Base-by-base conservation (phyloP, 2,113 vertebrate genomes). In the Rhinolophus sinicus region DNA sequence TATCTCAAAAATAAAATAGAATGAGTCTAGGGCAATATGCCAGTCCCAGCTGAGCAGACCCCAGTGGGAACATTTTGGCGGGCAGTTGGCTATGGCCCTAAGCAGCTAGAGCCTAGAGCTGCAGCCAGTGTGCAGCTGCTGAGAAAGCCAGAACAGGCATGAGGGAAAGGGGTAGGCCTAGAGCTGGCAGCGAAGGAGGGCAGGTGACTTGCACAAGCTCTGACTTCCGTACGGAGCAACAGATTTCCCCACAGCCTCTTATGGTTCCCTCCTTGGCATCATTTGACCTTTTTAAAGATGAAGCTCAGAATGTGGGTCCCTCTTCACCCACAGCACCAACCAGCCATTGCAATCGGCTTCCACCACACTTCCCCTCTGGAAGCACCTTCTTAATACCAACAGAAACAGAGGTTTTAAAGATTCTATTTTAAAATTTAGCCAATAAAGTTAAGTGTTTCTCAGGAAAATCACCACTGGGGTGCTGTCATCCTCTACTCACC, bases 361-460 rank as follows among this genome's bases (percentile, higher is more conserved):
- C 58, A 30, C 54, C 24, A 8, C 6, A 9, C 35, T 76, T 83
- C 62, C 28, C 18, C 40, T 90, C 64, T 2, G 3, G 21, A 94
- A 72, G 30, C 33, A 76, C 6, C 26, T 85, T 73, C 93, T 47
- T 30, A 47, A 30, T 58, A 64, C 22, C 35, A 44, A 91, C 14
- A 83, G 38, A 90, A 96, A 83, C 38, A 69, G 78, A 75, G 35
- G 54, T 44, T 93, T 94, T 87, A 90, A 96, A 90, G 67, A 93
- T 90, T 95, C 86, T 19, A 47, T 90, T 94, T 92, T 38, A 85
- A 91, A 73, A 92, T 75, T 35, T 65, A 92, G 65, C 84, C 84
- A 60, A 80, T 84, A 26, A 92, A 95, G 30, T 87, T 82, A 87
- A 92, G 81, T 58, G 91, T 58, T 83, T 82, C 50, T 82, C 62